Conservation (phyloP, 2,888 invertebrate species). For the Trissolcus japonicus region DNA sequence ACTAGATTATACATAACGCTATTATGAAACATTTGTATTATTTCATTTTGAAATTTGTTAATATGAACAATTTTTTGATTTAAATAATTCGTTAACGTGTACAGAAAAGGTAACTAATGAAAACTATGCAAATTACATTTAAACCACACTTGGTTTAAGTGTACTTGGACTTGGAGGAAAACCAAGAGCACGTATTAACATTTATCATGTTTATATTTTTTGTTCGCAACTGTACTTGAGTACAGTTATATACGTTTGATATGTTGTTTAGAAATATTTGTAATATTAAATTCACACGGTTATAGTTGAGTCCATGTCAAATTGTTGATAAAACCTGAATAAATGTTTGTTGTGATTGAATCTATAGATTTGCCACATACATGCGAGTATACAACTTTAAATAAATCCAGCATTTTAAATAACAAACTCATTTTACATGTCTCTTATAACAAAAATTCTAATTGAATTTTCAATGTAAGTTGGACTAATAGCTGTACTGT, state of each 20-base stretch:
- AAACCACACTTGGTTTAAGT: too few relatives aligned
- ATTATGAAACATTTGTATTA: too few relatives aligned
- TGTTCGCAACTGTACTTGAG: not conserved
- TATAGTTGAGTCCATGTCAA: not conserved
- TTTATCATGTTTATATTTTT: not conserved
- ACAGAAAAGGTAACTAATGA: too few relatives aligned
- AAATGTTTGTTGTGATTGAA: not conserved
- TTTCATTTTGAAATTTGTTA: too few relatives aligned
- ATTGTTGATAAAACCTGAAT: not conserved
- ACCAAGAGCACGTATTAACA: not conserved
- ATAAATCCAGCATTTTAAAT: not conserved
- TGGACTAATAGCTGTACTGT: too few relatives aligned
- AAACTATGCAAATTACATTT: too few relatives aligned
- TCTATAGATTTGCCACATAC: not conserved
- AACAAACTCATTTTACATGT: not conserved
- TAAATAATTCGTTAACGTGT: too few relatives aligned
- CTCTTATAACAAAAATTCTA: too few relatives aligned
- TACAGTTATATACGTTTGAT: slow-evolving; percentile 1
- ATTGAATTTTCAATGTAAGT: too few relatives aligned
- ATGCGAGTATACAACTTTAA: not conserved
- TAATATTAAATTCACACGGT: not conserved
- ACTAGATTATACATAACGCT: not conserved
- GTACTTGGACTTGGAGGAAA: not conserved
- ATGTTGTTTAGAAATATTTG: not conserved
- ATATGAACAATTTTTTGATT: too few relatives aligned